Conservation (phyloP, 2,113 vertebrate species). For the Vulpes lagopus region DNA sequence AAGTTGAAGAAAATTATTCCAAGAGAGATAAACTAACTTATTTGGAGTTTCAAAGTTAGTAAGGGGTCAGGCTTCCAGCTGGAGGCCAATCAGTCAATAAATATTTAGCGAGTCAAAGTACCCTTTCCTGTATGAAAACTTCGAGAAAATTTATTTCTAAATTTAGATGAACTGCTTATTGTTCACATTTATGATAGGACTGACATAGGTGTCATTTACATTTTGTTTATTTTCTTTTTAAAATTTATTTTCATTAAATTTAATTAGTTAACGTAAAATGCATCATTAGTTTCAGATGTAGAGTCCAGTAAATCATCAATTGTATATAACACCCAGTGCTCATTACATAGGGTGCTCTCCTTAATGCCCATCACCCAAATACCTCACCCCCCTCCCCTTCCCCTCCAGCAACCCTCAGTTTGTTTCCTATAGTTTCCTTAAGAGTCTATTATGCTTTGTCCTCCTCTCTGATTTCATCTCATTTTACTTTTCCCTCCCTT, state of each 20-base stretch:
- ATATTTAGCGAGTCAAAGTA: neutral
- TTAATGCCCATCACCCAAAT: neutral
- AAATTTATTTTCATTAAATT: neutral
- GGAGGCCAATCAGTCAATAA: neutral
- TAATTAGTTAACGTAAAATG: neutral
- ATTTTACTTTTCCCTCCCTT: too few relatives aligned
- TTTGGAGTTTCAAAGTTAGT: constrained; percentile 15
- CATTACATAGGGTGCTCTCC: neutral
- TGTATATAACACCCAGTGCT: neutral
- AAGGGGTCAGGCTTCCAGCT: neutral
- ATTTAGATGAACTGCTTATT: neutral
- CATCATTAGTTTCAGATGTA: neutral
- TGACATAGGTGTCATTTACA: neutral
- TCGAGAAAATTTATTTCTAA: neutral
- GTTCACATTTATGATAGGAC: neutral
- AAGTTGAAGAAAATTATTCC: neutral
- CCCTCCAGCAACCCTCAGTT: too few relatives aligned
- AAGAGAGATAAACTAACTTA: neutral
- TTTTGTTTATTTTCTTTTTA: neutral
- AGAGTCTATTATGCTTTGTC: too few relatives aligned
- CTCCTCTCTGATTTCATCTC: too few relatives aligned
- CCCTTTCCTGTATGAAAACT: neutral
- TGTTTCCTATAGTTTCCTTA: too few relatives aligned
- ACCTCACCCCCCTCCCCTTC: neutral
- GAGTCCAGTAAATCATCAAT: neutral